Evolutionary conservation across 2,797 vertebrate genomes (phyloP), one percentile per base, ranked within the genome.

Genomic region (Odontamblyopus rebecca): DNA sequence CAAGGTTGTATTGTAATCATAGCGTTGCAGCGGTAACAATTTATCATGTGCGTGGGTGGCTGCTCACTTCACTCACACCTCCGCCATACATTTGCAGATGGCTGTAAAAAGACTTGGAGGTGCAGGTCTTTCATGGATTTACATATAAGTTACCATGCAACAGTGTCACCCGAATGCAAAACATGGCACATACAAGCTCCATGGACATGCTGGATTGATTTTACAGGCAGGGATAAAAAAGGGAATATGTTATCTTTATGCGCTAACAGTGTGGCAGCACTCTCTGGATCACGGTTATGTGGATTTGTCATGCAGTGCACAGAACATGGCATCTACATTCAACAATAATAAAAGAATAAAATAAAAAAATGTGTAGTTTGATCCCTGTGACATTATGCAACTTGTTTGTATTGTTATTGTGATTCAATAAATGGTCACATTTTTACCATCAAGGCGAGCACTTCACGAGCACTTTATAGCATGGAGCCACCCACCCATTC

Each of bases 131-230:
- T 12, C 51, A 74, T 26, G 35, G 72, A 90, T 87, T 87, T 88
- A 75, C 85, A 87, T 82, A 72, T 64, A 60, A 74, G 73, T 51
- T 75, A 50, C 64, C 23, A 57, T 72, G 70, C 56, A 70, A 77
- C 51, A 19, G 70, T 69, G 77, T 80, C 81, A 78, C 82, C 78
- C 57, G 35, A 85, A 87, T 85, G 81, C 74, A 85, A 78, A 63
- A 88, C 53, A 0, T 60, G 69, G 41, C 75, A 63, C 59, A 62
- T n/a, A 19, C 19, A 44, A 63, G 54, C 65, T 13, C 53, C 69
- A 68, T 44, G 12, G 54, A 74, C 13, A 5, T 2, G 13, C 63
- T 18, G 69, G 73, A 63, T 80, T 71, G 71, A 48, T 67, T 76
- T 75, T 60, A 69, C 59, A 72, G 70, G 54, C 0, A 1, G n/a